These are phyloP conservation scores for Drosophila kohkoa DNA, from an alignment of 1,140 invertebrate genomes.

Conservation along the genomic window DNA sequence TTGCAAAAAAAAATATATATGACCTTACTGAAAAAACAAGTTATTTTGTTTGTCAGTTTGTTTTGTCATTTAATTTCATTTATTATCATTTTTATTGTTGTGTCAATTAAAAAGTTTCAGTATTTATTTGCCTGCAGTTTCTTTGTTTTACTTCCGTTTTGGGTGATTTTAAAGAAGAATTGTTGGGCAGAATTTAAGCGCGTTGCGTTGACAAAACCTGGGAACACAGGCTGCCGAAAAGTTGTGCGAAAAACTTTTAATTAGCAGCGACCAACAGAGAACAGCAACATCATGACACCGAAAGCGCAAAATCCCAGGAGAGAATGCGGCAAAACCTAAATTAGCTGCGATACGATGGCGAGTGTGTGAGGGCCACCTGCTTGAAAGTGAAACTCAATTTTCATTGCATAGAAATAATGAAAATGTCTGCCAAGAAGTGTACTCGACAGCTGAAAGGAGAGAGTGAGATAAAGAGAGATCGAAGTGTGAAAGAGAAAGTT, in stretches of 20 bases:
- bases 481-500: background rate
- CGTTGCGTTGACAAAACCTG: slow-evolving; percentile 49
- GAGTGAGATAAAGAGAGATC: background rate
- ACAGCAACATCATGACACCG: slow-evolving; percentile 10
- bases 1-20: slow-evolving; percentile 1
- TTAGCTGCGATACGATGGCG: background rate
- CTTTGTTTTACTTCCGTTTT: slow-evolving; percentile 10
- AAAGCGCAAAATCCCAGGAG: slow-evolving; percentile 18
- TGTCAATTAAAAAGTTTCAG: slow-evolving; percentile 75
- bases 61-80: slow-evolving; percentile 68
- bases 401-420: slow-evolving; percentile 61
- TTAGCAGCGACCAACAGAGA: slow-evolving; percentile 57
- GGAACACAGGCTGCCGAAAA: slow-evolving; percentile 47
- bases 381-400: slow-evolving; percentile 55
- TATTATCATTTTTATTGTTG: slow-evolving; percentile 79
- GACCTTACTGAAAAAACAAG: background rate
- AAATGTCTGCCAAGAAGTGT: slow-evolving; percentile 38
- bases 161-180: slow-evolving; percentile 45
- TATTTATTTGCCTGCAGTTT: slow-evolving; percentile 59
- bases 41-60: slow-evolving; percentile 14
- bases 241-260: slow-evolving; percentile 71
- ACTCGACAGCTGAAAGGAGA: background rate
- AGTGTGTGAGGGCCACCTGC: slow-evolving; percentile 6
- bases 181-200: slow-evolving; percentile 41
- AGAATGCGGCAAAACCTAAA: slow-evolving; percentile 15